Evolutionary conservation across 2,113 vertebrate genomes (phyloP), one percentile per base, ranked within the genome.

Genomic region (Morone chrysops): DNA sequence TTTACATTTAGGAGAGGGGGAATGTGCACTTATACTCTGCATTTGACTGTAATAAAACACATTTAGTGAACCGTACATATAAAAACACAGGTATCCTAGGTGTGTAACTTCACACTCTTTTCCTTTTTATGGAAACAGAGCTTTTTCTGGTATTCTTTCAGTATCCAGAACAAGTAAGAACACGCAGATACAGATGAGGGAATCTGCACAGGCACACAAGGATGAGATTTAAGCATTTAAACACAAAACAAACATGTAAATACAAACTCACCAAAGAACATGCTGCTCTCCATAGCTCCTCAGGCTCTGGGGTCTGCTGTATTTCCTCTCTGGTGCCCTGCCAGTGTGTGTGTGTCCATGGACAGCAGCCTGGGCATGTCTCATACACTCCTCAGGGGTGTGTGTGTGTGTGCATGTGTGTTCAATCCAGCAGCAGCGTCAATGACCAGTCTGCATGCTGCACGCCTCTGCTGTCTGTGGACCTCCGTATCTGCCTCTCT

Each of bases 221-320:
- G 47, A 74, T 56, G 31, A 36, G 45, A 67, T 60, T 31, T 31
- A 47, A 0, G 40, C 65, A 45, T 63, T 11, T 60, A 50, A 75
- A 75, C 69, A 65, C 12, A 5, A 67, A 5, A 60, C 47, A 40
- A 3, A 70, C 45, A 47, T 4, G 13, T 4, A 80, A 85, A 87
- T 84, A 94, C 94, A 94, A 93, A 99, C 97, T 99, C 95, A 99
- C 98, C 98, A 93, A 99, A 97, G 96, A 98, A 99, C 97, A 99
- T 98, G 95, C 96, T 98, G 96, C 96, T 96, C 95, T 97, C 97
- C 97, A 97, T 97, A 90, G 92, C 96, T 95, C 96, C 96, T 96
- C 95, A 94, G 88, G 90, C 95, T 95, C 93, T 90, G 92, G 95
- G 83, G 92, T 95, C 93, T 91, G 95, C 94, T 94, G 95, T 95